A percentile compares a stretch with the other conserved stretches of the same genome.
Evolutionary conservation across 2,797 vertebrate species (phyloP).

Genomic region (Chloroceryle amazona): DNA sequence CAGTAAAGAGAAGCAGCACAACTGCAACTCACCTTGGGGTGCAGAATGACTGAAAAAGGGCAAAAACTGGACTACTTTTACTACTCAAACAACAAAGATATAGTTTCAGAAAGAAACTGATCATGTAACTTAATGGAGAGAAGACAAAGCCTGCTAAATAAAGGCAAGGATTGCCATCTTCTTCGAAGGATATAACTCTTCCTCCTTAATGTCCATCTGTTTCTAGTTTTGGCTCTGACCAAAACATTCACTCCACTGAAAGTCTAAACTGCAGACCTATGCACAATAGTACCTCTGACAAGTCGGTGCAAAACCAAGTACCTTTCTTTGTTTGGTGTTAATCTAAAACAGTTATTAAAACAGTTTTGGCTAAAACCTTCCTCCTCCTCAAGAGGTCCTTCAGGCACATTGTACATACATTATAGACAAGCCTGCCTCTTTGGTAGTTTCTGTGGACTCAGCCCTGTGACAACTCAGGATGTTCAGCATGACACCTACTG

Average conservation of each 20-base stretch:
- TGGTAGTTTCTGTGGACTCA: neutral
- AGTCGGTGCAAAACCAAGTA: neutral
- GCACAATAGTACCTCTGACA: neutral
- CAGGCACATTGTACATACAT: neutral
- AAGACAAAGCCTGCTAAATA: neutral
- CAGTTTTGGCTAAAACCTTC: neutral
- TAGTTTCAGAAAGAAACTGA: neutral
- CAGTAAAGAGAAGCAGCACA: constrained; percentile 28
- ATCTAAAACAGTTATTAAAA: constrained; percentile 46
- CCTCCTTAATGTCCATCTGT: neutral
- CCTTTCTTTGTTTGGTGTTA: constrained; percentile 5
- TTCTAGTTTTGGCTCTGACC: constrained; percentile 69
- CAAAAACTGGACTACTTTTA: neutral
- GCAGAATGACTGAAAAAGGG: neutral
- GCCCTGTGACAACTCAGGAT: neutral
- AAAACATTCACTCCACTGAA: constrained; percentile 66
- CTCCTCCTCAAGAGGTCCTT: neutral
- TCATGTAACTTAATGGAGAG: neutral
- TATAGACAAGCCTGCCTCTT: neutral
- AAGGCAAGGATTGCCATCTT: neutral
- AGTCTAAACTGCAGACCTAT: neutral
- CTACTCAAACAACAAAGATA: neutral
- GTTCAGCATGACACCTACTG: neutral
- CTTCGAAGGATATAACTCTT: neutral
- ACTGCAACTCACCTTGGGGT: neutral